A percentile compares a stretch with the other conserved stretches of the same genome.
Conservation (phyloP, 1,140 invertebrate species). For the Macrobrachium nipponense region DNA sequence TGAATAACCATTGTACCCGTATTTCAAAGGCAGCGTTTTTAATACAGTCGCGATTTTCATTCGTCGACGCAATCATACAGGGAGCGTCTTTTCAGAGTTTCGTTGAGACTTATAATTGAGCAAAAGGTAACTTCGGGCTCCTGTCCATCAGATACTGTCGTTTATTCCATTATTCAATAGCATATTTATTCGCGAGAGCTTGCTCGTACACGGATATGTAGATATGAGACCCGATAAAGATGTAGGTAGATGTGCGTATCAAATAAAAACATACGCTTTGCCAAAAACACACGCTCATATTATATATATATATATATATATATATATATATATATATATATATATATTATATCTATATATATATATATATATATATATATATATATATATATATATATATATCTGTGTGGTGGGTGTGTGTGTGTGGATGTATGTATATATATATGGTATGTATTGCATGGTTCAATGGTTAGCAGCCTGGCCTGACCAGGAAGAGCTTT, state of each 20-base stretch:
- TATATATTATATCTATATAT: not conserved
- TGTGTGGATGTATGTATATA: slow-evolving; percentile 4
- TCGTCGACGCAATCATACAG: no score
- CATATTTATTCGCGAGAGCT: not conserved
- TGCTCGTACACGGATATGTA: not conserved
- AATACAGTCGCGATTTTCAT: no score
- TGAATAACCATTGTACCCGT: no score
- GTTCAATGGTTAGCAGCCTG: no score
- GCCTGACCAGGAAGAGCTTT: no score
- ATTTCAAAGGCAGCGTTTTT: no score
- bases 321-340: not conserved
- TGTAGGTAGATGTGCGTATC: slow-evolving; percentile 9
- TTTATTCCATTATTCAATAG: not conserved
- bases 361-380: not conserved
- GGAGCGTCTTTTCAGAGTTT: no score
- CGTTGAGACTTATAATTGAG: no score
- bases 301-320: not conserved
- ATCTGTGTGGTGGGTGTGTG: no score
- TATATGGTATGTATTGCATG: not conserved
- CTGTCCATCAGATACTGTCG: not conserved
- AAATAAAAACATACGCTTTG: slow-evolving; percentile 2
- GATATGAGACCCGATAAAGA: not conserved
- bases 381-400: not conserved
- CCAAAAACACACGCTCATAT: not conserved
- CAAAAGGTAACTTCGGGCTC: no score